Percentiles rank a stretch among this genome's conserved stretches.
These are phyloP conservation scores for Naja naja DNA, from an alignment of 2,113 vertebrate species.

Conservation along the genomic window DNA sequence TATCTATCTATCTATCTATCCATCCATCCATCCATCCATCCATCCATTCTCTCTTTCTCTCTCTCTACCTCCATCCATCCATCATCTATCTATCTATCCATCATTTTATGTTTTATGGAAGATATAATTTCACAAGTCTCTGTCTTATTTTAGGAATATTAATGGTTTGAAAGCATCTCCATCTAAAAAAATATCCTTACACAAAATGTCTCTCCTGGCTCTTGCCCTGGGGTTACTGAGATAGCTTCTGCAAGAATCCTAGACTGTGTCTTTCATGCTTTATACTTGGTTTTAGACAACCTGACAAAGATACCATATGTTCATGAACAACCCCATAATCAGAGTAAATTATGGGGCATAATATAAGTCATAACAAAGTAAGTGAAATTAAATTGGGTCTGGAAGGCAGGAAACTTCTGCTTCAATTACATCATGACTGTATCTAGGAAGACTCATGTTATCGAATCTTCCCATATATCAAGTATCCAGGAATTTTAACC, in stretches of 20 bases:
- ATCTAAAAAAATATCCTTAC: no score
- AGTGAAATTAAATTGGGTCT: background rate
- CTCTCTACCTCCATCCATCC: background rate
- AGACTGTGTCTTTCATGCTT: background rate
- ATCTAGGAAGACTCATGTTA: background rate
- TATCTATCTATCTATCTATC: no score
- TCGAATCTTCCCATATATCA: background rate
- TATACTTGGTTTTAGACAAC: background rate
- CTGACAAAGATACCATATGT: background rate
- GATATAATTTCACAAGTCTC: no score
- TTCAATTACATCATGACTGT: background rate
- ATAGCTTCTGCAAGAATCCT: background rate
- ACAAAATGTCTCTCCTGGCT: no score
- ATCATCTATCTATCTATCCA: no score
- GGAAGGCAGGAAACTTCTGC: background rate
- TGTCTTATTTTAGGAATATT: no score
- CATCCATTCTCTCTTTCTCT: no score
- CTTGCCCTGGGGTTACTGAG: no score
- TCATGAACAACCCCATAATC: background rate
- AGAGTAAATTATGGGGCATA: background rate
- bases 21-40: no score
- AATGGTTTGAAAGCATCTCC: no score
- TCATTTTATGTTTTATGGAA: no score
- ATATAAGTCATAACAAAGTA: background rate
- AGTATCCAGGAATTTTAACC: background rate